Percentiles rank a stretch among this genome's conserved stretches.
Conservation (phyloP, 2,797 vertebrate genomes). For the Acanthis flammea region DNA sequence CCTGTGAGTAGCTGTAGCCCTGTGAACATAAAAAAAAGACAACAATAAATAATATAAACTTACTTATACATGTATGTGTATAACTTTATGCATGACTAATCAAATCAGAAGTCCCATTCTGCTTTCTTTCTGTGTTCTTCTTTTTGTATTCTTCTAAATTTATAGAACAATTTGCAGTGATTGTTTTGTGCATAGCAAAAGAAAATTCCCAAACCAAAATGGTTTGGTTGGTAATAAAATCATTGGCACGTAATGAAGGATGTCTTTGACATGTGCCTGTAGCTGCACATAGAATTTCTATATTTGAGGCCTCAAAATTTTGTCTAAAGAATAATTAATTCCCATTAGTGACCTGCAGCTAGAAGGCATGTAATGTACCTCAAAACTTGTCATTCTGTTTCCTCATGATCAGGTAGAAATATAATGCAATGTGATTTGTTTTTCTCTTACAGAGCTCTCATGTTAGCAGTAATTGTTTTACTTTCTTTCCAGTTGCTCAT, state of each 20-base stretch:
- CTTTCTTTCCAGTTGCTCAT: not conserved
- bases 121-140: not conserved
- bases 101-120: not conserved
- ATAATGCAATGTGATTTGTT: not conserved
- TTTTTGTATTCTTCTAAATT: not conserved
- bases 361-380: not conserved
- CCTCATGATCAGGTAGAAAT: not conserved
- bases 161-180: not conserved
- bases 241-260: not conserved
- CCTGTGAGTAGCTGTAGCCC: constrained; percentile 94
- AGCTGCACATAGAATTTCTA: not conserved
- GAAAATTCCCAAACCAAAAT: not conserved
- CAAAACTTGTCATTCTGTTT: not conserved
- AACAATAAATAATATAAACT: not conserved
- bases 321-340: not conserved
- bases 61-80: not conserved
- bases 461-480: not conserved
- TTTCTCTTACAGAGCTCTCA: not conserved
- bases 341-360: not conserved
- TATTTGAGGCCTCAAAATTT: not conserved
- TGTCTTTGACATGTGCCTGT: not conserved
- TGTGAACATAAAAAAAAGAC: constrained; percentile 69
- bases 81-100: not conserved
- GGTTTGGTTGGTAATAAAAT: not conserved
- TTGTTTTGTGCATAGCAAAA: not conserved